A percentile compares a stretch with the other conserved stretches of the same genome.
These are phyloP conservation scores for Lydus trimaculatus DNA, from an alignment of 2,888 invertebrate genomes.

Conservation along the genomic window DNA sequence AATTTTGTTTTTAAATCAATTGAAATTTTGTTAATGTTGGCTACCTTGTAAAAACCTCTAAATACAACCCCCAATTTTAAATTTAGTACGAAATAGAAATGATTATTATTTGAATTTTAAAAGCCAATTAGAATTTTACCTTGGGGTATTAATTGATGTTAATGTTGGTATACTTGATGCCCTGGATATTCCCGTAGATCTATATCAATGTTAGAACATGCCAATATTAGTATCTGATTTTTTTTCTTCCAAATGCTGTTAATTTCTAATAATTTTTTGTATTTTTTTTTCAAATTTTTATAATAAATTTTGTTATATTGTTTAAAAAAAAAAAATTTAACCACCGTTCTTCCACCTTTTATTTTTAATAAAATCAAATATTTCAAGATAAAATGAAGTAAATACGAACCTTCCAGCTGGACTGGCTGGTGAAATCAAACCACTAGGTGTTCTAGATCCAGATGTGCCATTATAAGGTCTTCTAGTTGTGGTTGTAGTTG, in stretches of 20 bases:
- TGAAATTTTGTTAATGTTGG: conserved; percentile 12
- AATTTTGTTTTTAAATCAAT: neutral
- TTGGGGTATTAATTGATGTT: conserved; percentile 74
- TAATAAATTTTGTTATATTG: neutral
- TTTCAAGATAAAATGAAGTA: neutral
- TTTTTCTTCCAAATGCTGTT: conserved; percentile 11
- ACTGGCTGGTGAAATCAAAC: conserved; percentile 76
- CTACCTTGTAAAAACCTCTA: conserved; percentile 11
- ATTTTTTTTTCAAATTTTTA: too few species aligned
- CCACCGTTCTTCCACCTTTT: neutral
- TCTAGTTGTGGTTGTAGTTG: conserved; percentile 63
- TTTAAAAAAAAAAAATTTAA: neutral
- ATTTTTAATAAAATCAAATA: conserved; percentile 4
- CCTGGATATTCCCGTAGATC: conserved; percentile 81
- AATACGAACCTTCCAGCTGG: conserved; percentile 72
- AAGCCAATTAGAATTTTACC: conserved; percentile 64
- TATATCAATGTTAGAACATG: conserved; percentile 57
- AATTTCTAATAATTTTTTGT: neutral
- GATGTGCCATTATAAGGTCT: conserved; percentile 63
- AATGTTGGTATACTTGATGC: conserved; percentile 91
- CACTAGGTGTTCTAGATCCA: conserved; percentile 74
- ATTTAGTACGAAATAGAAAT: neutral
- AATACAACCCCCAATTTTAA: neutral
- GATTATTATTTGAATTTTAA: conserved; percentile 4
- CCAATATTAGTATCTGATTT: conserved; percentile 44